A percentile compares a stretch with the other conserved stretches of the same genome.
These are phyloP conservation scores for Onychostoma macrolepis DNA, from an alignment of 2,113 vertebrate genomes.

Conservation along the genomic window DNA sequence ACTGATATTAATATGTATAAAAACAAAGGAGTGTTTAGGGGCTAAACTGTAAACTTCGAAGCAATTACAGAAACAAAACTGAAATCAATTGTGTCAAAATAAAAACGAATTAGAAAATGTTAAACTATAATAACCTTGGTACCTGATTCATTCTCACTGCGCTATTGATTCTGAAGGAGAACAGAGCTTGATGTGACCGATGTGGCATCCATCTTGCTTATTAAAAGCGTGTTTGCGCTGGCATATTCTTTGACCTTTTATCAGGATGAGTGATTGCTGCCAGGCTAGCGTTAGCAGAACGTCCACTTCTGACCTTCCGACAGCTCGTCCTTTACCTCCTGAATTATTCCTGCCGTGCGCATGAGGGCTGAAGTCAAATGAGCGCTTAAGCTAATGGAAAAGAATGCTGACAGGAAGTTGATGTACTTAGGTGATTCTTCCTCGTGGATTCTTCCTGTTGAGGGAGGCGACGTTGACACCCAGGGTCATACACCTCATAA, in stretches of 20 bases:
- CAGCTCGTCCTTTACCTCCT: constrained; percentile 40
- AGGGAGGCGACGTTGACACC: constrained; percentile 27
- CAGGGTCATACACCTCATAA: constrained; percentile 55
- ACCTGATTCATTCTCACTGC: background rate
- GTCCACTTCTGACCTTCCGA: constrained; percentile 39
- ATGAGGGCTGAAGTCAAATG: constrained; percentile 37
- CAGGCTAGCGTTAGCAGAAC: constrained; percentile 26
- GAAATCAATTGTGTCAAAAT: background rate
- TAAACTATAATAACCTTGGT: background rate
- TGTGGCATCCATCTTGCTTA: constrained; percentile 43
- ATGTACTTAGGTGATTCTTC: constrained; percentile 40
- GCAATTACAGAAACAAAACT: background rate
- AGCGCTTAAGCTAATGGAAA: constrained; percentile 54
- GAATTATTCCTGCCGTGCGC: constrained; percentile 35
- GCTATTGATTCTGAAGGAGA: constrained; percentile 41
- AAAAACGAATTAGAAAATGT: background rate
- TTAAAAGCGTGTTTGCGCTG: constrained; percentile 31
- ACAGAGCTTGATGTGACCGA: constrained; percentile 24
- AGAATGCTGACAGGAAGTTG: constrained; percentile 41
- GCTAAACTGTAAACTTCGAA: background rate
- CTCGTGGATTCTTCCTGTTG: constrained; percentile 49
- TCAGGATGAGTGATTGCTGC: constrained; percentile 42
- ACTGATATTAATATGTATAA: background rate
- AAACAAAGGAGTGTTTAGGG: background rate
- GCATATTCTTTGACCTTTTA: constrained; percentile 40